Percentiles rank a stretch among this genome's conserved stretches.
Conservation (phyloP, 2,888 invertebrate species). For the Pseudococcus longispinus region DNA sequence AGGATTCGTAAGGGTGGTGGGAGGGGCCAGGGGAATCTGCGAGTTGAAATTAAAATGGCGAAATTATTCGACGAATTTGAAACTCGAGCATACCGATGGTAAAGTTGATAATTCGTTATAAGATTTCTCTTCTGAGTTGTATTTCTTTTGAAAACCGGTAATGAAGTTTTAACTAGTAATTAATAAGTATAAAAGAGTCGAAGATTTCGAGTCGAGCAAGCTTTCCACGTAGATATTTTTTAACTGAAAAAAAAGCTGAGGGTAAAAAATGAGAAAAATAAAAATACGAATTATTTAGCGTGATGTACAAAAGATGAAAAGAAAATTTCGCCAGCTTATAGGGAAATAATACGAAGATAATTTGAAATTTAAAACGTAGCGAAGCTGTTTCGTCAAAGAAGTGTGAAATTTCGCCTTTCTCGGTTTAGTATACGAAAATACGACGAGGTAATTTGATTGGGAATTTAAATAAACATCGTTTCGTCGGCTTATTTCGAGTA, state of each 20-base stretch:
- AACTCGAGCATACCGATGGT: background rate
- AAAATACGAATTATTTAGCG: background rate
- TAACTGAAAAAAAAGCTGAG: background rate
- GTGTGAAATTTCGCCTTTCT: background rate
- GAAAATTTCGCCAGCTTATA: background rate
- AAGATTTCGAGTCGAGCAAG: background rate
- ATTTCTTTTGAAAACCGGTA: background rate
- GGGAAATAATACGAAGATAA: slow-evolving; percentile 10
- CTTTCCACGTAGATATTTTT: background rate
- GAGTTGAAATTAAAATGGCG: background rate
- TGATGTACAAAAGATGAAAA: background rate
- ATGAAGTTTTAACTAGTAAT: background rate
- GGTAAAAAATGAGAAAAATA: background rate
- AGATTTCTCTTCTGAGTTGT: background rate
- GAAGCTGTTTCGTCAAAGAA: background rate
- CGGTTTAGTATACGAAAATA: background rate
- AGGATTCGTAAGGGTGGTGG: background rate
- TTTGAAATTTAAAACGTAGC: slow-evolving; percentile 31
- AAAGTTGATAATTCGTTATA: background rate
- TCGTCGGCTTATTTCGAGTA: background rate
- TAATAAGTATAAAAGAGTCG: background rate
- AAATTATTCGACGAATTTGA: background rate
- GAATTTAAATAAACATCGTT: background rate
- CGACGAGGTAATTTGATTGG: background rate
- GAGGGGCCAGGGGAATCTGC: background rate